Base-by-base conservation (phyloP, 2,113 vertebrate genomes). In the Pavo muticus region DNA sequence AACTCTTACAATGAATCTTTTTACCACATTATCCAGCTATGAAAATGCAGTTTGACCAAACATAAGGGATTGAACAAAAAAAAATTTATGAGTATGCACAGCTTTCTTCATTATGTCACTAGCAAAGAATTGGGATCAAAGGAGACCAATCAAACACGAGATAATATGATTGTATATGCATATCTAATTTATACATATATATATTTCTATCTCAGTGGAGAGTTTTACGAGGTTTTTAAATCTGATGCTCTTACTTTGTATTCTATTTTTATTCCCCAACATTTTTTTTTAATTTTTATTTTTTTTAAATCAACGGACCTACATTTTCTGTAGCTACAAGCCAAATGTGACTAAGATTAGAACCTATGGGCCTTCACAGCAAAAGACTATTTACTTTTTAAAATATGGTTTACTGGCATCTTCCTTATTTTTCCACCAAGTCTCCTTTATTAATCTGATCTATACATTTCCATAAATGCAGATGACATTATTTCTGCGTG, bases 1-100 rank as follows among this genome's bases (percentile, higher is more conserved):
- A 98, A 97, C 91, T 94, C 97, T 98, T 96, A 97, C 95, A 97
- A 97, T 97, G 97, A 98, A 97, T 98, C 94, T 98, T 98, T 97
- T 97, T 95, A 96, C 95, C 39, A 90, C 96, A 97, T 97, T 97
- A 98, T 97, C 87, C 82, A 92, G 96, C 92, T 97, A 95, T 97
- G 97, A 97, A 98, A 97, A 72, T 91, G 70, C 79, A 96, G 92
- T 95, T 97, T 97, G 95, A 95, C 73, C 88, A 98, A 97, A 97
- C 82, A 88, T 4, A 87, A 52, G 24, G 61, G 14, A 88, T 3
- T 78, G 30, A 75, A 59, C 5, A 54, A 80, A 87, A 37, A 21
- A 52, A 80, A 18, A 39, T 8, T 65, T 52, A 68, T 35, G 45
- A 2, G 40, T 44, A 19, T 24, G 21, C 50, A 91, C 39, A 63